Conservation (phyloP, 2,888 invertebrate genomes). For the Steinernema carpocapsae region DNA sequence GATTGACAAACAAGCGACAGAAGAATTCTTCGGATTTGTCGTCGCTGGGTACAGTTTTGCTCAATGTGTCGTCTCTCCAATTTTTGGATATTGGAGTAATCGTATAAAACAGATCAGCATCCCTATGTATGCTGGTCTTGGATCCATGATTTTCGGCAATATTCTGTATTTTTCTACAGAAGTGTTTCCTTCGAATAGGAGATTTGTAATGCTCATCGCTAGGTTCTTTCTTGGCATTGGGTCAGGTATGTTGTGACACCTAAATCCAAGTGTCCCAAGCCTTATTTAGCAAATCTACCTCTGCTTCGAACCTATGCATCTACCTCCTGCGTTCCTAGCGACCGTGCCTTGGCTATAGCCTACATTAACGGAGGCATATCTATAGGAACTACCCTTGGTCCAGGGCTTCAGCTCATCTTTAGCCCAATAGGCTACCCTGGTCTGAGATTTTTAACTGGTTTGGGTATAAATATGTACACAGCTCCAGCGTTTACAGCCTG, state of each 20-base stretch:
- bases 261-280: background rate
- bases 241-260: background rate
- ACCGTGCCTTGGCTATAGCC: background rate
- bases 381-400: constrained; percentile 1
- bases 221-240: constrained; percentile 36
- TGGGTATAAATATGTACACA: constrained; percentile 18
- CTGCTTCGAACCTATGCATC: constrained; percentile 21
- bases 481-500: background rate
- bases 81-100: constrained; percentile 13
- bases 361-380: constrained; percentile 4
- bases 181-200: background rate
- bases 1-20: constrained; percentile 22
- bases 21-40: constrained; percentile 6
- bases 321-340: background rate
- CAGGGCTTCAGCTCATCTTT: constrained; percentile 3
- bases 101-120: background rate
- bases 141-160: background rate
- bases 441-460: background rate
- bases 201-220: constrained; percentile 30
- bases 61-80: background rate
- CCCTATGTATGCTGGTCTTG: background rate
- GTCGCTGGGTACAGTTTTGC: background rate
- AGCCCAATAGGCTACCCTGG: constrained; percentile 19
- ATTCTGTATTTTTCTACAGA: background rate
- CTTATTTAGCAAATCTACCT: constrained; percentile 9